Conservation (phyloP, 2,888 invertebrate species). For the Papilio protenor region DNA sequence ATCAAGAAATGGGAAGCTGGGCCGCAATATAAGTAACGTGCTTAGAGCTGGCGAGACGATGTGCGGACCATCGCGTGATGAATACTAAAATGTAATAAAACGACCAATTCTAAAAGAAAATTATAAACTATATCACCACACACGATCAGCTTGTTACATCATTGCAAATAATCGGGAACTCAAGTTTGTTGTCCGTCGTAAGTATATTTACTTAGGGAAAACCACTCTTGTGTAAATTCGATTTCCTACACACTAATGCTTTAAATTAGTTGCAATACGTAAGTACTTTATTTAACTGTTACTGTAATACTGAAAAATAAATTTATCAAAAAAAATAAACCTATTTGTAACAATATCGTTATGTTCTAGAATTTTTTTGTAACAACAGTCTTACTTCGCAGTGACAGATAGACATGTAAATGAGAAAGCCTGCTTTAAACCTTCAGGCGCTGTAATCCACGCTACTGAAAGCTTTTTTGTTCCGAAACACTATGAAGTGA, state of each 20-base stretch:
- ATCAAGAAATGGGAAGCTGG: conserved; percentile 28
- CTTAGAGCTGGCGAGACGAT: conserved; percentile 6
- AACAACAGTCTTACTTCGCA: not conserved
- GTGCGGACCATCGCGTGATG: not conserved
- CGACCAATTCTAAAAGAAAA: not conserved
- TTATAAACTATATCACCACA: not conserved
- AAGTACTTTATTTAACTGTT: not conserved
- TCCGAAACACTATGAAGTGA: conserved; percentile 12
- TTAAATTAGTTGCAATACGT: not conserved
- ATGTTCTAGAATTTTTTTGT: not conserved
- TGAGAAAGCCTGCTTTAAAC: conserved; percentile 8
- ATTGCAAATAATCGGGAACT: not conserved
- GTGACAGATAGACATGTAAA: conserved; percentile 8
- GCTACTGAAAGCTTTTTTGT: conserved; percentile 26
- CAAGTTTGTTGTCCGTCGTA: not conserved
- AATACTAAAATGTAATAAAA: conserved; percentile 5
- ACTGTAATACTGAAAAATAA: not conserved
- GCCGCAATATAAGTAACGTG: conserved; percentile 8
- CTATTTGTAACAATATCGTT: not conserved
- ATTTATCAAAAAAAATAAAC: not conserved
- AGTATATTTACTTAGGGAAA: not conserved
- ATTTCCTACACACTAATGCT: not conserved
- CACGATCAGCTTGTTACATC: not conserved
- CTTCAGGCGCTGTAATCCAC: conserved; percentile 18
- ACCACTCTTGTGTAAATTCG: not conserved